Base-by-base conservation (phyloP, 64 coral and sea anemone species). In the Hydrozoanthus tunicans region DNA sequence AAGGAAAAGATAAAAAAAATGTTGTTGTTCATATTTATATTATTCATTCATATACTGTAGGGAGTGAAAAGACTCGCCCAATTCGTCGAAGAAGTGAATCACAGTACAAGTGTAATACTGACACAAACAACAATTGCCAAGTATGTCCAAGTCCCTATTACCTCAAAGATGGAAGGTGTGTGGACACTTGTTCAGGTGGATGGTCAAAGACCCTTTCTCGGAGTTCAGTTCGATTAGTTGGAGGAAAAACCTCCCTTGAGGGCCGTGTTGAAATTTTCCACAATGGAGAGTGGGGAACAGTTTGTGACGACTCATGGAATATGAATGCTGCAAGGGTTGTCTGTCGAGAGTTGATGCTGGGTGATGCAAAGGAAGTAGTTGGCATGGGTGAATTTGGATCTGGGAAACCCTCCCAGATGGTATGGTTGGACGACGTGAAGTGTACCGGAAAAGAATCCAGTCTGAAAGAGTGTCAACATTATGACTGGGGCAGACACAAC, bases 231-330 rank as follows among this genome's bases (percentile, higher is more conserved):
- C 89, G 92, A 26, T 82, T 96, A 12, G 68, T 94, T 2, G 70
- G 52, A 3, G 95, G 75, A 8, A 9, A 57, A 10, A 94, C 7
- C 51, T 90, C 81, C 4, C 92, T 97, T 84, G 82, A 94, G 65
- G 95, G 95, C 4, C 95, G 95, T 11, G 77, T 97, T 0, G 95
- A 97, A 64, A 78, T 97, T 3, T 97, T 77, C 68, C 89, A 86
- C 64, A 75, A 92, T 57, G 91, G 81, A 72, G 65, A 74, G 6
- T 97, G 95, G 95, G 95, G 95, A 6, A 97, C 95, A 6, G 70
- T 97, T 79, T 97, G 95, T 53, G 95, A 97, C 17, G 95, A 97
- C 65, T 84, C 63, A 9, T 97, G 92, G 92, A 92, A 94, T 77
- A 97, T 94, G 7, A 91, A 83, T 27, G 90, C 91, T 61, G 95